phyloP scores from a whole-genome alignment of 1,140 invertebrate species.

The Agrypnia vestita region DNA sequence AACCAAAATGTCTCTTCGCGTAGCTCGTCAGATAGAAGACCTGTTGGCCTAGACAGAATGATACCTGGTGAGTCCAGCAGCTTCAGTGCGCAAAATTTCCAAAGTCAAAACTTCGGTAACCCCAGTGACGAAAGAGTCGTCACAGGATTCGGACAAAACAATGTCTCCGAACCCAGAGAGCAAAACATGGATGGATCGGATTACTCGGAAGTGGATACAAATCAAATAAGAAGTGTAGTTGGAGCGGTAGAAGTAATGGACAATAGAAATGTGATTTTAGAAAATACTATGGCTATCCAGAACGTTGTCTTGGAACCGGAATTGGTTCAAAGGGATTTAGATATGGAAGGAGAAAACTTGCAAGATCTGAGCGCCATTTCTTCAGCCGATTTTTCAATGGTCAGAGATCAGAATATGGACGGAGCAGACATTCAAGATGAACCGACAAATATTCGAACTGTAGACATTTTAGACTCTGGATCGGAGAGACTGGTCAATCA shows the following conservation, averaged over 20 bases:
- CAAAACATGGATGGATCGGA: conserved; percentile 71
- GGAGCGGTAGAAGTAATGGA: conserved; percentile 64
- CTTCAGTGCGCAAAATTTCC: conserved; percentile 64
- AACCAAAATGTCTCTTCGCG: conserved; percentile 62
- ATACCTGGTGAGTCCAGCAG: conserved; percentile 70
- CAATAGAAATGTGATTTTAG: conserved; percentile 50
- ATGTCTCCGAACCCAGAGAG: conserved; percentile 66
- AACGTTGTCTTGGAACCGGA: conserved; percentile 63
- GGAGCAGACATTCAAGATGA: conserved; percentile 63
- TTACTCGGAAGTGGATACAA: conserved; percentile 66
- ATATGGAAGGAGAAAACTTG: conserved; percentile 75
- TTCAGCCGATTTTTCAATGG: conserved; percentile 64
- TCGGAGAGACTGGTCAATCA: conserved; percentile 47
- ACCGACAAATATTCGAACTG: neutral
- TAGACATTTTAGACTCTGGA: conserved; percentile 50
- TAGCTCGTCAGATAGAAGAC: conserved; percentile 64
- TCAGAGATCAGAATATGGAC: conserved; percentile 66
- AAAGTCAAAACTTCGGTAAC: conserved; percentile 64
- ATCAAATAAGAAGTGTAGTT: conserved; percentile 65
- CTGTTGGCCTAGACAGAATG: conserved; percentile 70
- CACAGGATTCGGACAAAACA: conserved; percentile 69
- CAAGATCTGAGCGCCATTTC: conserved; percentile 71
- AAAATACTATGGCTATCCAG: conserved; percentile 45
- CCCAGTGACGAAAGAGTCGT: conserved; percentile 70
- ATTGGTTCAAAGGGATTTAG: conserved; percentile 70